phyloP scores from a whole-genome alignment of 2,797 vertebrate species.

The Nyctibius grandis region DNA sequence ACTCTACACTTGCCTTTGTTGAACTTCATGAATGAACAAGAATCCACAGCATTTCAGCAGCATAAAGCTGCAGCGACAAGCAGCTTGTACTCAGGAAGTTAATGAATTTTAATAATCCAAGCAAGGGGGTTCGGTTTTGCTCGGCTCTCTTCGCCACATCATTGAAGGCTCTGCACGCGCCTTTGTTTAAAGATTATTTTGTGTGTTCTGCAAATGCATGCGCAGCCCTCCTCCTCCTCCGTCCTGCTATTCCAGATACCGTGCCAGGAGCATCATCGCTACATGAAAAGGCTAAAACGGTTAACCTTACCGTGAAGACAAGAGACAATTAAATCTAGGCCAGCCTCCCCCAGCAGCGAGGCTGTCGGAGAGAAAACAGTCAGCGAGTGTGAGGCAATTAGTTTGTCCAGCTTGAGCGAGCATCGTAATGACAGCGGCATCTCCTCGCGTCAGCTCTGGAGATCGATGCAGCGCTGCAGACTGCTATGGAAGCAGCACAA shows the following conservation, averaged over 20 bases:
- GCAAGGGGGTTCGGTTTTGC: not conserved
- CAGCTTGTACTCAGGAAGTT: not conserved
- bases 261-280: accelerated
- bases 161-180: not conserved
- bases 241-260: not conserved
- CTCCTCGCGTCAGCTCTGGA: not conserved
- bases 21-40: too few species aligned
- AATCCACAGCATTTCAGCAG: not conserved
- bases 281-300: not conserved
- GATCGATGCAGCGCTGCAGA: not conserved
- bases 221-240: not conserved
- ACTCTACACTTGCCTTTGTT: too few species aligned
- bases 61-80: not conserved
- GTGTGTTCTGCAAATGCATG: not conserved
- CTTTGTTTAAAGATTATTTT: not conserved
- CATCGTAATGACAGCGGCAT: conserved; percentile 34
- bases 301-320: conserved; percentile 6
- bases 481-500: not conserved
- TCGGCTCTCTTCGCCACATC: accelerated
- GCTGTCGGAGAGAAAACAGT: not conserved
- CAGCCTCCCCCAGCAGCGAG: not conserved
- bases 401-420: conserved; percentile 37
- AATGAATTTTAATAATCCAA: not conserved
- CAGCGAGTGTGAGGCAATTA: conserved; percentile 5
- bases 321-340: conserved; percentile 23